Evolutionary conservation across 2,888 invertebrate species (phyloP).

Genomic region (Nomada lathburiana): DNA sequence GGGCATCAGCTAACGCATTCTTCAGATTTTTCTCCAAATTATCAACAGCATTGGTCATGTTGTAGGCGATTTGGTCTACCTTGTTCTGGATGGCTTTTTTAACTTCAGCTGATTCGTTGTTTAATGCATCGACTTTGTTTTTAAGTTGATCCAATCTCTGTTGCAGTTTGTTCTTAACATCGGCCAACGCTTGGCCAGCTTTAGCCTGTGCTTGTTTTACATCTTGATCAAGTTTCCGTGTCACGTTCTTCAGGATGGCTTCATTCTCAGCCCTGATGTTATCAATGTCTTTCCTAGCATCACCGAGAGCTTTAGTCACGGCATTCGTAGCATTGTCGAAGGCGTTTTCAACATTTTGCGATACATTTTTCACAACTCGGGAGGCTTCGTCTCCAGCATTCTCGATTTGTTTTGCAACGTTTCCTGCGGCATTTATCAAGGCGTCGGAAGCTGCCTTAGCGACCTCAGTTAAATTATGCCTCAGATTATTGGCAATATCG

Average conservation of each 20-base stretch:
- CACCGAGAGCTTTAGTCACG: background rate
- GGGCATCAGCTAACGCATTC: background rate
- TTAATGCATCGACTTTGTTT: background rate
- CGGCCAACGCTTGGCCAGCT: background rate
- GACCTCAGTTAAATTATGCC: background rate
- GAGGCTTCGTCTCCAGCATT: background rate
- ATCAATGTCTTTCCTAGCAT: background rate
- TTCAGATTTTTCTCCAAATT: background rate
- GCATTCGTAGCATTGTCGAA: background rate
- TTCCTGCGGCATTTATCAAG: background rate
- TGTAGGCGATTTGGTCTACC: background rate
- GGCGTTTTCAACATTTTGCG: background rate
- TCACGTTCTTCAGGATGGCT: background rate
- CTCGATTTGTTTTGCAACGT: background rate
- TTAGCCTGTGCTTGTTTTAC: background rate
- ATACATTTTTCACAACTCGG: background rate
- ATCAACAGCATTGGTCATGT: background rate
- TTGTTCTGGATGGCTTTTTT: background rate
- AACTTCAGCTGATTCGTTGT: rapidly evolving
- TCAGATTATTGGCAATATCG: background rate
- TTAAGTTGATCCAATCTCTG: background rate
- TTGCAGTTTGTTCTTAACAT: background rate
- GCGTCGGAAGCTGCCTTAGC: background rate
- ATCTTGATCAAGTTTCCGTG: background rate
- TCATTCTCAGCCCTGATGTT: background rate